Base-by-base conservation (phyloP, 92 coral and sea anemone species). In the Zoanthus gigantus region DNA sequence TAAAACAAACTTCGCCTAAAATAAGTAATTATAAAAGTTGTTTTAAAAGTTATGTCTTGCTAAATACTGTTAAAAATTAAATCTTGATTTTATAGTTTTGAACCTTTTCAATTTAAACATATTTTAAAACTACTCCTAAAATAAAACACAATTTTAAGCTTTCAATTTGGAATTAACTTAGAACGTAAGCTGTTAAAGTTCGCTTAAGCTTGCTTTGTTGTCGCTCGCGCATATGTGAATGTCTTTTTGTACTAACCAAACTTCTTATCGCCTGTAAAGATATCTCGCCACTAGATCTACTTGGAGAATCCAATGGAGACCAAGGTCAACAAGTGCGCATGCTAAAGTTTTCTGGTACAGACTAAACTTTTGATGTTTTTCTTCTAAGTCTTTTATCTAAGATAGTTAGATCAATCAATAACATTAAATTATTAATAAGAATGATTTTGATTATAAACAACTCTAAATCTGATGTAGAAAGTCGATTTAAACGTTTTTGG, bases 291-390 rank as follows among this genome's bases (percentile, higher is more conserved):
- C 53, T 79, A 60, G 83, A 79, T 79, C 83, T 79, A 8, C 83
- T 79, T 79, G 83, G 83, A n/a, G 83, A 60, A 30, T 57, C 69
- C 16, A 69, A 79, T 34, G 83, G 72, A 58, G 72, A 79, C 29
- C 83, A 79, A 31, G 71, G 17, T 11, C 83, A 71, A 60, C 56
- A 79, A 79, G 83, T 79, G 83, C 83, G 83, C 83, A 79, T 79
- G 83, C 56, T 79, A 58, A 79, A 79, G 83, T 79, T 79, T 29
- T 79, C 83, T 79, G 83, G 83, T 79, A 79, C 83, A 79, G 83
- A 58, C 60, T 78, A 58, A 78, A 89, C 67, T 68, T 81, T 23
- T 30, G 34, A 29, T 34, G 5, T 10, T 69, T 30, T 23, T 9
- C 30, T 29, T 16, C 8, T 7, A 50, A 50, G n/a, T 16, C 30